Evolutionary conservation across 2,888 invertebrate genomes (phyloP).

Genomic region (Caenorhabditis drosophilae): DNA sequence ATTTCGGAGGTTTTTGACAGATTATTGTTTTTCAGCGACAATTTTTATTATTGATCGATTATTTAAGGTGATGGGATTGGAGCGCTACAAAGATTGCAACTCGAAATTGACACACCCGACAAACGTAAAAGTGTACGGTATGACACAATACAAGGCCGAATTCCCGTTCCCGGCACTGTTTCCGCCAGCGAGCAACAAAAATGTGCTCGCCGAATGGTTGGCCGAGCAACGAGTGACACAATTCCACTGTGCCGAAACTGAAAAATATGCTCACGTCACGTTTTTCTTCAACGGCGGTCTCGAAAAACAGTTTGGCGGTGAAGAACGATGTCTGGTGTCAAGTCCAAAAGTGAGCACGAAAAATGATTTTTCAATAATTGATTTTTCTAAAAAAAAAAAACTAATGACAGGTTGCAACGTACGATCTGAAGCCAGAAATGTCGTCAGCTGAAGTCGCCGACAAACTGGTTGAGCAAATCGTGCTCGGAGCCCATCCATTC

Average conservation of each 20-base stretch:
- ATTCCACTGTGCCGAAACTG: conserved; percentile 71
- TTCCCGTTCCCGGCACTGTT: conserved; percentile 70
- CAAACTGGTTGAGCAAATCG: conserved; percentile 70
- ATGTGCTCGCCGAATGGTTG: conserved; percentile 72
- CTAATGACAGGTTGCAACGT: conserved; percentile 69
- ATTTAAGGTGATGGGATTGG: conserved; percentile 65
- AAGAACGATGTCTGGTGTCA: conserved; percentile 71
- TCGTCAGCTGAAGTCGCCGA: conserved; percentile 70
- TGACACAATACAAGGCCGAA: conserved; percentile 72
- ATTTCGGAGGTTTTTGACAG: conserved; percentile 69
- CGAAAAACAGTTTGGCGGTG: conserved; percentile 70
- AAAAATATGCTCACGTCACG: conserved; percentile 71
- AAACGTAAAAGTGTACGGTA: conserved; percentile 60
- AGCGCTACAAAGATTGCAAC: conserved; percentile 62
- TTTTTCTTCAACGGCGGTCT: conserved; percentile 73
- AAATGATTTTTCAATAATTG: neutral
- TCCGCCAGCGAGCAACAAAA: conserved; percentile 70
- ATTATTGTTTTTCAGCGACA: neutral
- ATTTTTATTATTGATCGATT: no score
- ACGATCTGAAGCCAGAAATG: conserved; percentile 71
- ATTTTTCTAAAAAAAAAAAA: neutral
- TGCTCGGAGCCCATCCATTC: conserved; percentile 69
- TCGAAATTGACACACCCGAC: conserved; percentile 56
- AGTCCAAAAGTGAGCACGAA: conserved; percentile 69
- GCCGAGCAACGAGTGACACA: conserved; percentile 69